Percentiles rank a stretch among this genome's conserved stretches.
phyloP scores from a whole-genome alignment of 2,888 invertebrate genomes.

The Drosophila nr. fundita region DNA sequence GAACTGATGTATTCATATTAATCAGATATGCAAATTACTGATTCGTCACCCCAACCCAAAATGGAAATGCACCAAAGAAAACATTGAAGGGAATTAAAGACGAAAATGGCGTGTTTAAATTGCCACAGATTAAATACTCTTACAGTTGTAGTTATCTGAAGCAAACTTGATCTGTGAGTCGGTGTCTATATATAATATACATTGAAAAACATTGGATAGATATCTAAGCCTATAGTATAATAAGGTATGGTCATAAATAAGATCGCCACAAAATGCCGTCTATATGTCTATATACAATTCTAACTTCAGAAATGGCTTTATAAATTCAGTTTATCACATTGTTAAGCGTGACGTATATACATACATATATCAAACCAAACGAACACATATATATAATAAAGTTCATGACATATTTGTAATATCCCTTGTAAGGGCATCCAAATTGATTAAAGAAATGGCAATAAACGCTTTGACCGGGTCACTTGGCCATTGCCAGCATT shows the following conservation, averaged over 20 bases:
- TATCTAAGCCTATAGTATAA: not conserved
- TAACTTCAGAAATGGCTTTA: not conserved
- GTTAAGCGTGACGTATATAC: not conserved
- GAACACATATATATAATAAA: not conserved
- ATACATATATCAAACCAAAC: not conserved
- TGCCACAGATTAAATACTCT: not conserved
- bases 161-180: not conserved
- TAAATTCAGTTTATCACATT: fast-evolving
- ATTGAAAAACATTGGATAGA: not conserved
- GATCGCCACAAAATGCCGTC: not conserved
- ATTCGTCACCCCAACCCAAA: constrained; percentile 27
- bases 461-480: constrained; percentile 64
- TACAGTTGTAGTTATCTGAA: not conserved
- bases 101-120: not conserved
- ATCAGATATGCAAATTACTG: constrained; percentile 78
- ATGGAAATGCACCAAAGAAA: constrained; percentile 40
- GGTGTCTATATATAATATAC: not conserved
- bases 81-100: constrained; percentile 3
- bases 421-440: constrained; percentile 1
- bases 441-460: constrained; percentile 39
- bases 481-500: constrained; percentile 49
- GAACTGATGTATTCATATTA: constrained; percentile 78
- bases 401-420: constrained; percentile 1
- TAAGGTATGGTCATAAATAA: not conserved
- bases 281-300: not conserved